phyloP scores from a whole-genome alignment of 2,888 invertebrate species.

The Harpalus rufipes region DNA sequence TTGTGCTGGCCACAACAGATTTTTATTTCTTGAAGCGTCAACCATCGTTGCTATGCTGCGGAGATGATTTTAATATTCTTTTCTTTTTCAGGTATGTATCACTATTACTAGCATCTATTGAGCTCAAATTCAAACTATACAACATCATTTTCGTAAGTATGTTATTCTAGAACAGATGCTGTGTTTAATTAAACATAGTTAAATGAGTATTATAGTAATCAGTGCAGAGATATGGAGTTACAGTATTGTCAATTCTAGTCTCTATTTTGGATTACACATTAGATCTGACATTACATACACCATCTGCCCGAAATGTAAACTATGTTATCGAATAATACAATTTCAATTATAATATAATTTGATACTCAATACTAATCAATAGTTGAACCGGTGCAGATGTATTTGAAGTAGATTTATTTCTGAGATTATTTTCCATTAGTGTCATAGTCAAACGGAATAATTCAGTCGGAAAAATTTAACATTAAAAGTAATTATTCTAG shows the following conservation, averaged over 20 bases:
- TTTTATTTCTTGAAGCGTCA: too few species aligned
- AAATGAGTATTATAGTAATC: conserved; percentile 17
- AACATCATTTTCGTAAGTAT: neutral
- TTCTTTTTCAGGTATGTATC: too few species aligned
- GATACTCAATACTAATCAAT: conserved; percentile 6
- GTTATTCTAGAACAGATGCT: neutral
- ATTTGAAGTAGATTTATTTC: neutral
- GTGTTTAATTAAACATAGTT: neutral
- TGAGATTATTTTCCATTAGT: neutral
- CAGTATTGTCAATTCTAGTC: conserved; percentile 10
- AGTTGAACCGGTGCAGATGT: neutral
- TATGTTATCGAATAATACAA: conserved; percentile 17
- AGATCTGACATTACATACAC: conserved; percentile 10
- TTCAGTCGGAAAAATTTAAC: conserved; percentile 7
- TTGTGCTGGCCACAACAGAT: too few species aligned
- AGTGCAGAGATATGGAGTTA: conserved; percentile 5
- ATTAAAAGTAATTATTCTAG: conserved; percentile 31
- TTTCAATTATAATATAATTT: neutral
- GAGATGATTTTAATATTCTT: too few species aligned
- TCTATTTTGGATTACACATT: conserved; percentile 20
- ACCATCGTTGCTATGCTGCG: too few species aligned
- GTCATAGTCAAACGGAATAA: neutral
- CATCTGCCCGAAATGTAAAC: conserved; percentile 29
- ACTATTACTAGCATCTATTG: too few species aligned
- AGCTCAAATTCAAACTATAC: too few species aligned